A percentile compares a stretch with the other conserved stretches of the same genome.
phyloP scores from a whole-genome alignment of 30 jellyfish, hydroid and myxozoan species.

The Catostylus mosaicus region DNA sequence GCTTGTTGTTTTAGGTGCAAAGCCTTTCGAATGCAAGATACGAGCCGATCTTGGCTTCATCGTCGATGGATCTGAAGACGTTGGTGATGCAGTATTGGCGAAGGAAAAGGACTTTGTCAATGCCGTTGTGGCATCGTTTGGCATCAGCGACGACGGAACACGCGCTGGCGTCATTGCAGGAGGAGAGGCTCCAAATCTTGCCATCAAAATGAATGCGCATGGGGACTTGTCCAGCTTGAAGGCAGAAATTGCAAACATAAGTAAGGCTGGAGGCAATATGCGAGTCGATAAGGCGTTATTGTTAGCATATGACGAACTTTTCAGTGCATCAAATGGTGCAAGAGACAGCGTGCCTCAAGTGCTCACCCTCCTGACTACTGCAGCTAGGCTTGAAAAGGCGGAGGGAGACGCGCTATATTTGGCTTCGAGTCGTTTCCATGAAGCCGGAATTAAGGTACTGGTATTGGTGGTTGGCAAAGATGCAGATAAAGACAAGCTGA shows the following conservation, averaged over 20 bases:
- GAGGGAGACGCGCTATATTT: conserved; percentile 20
- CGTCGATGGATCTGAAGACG: conserved; percentile 11
- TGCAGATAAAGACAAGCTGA: conserved; percentile 6
- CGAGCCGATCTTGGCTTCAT: conserved; percentile 37
- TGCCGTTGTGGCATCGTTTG: conserved; percentile 15
- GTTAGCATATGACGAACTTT: conserved; percentile 28
- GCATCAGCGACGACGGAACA: conserved; percentile 1
- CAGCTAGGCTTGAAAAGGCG: conserved; percentile 2
- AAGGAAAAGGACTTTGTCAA: conserved; percentile 33
- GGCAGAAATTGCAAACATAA: conserved; percentile 21
- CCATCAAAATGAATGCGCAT: conserved; percentile 25
- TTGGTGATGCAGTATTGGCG: neutral
- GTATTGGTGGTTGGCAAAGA: conserved; percentile 44
- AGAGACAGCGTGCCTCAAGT: conserved; percentile 47
- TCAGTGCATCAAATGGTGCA: conserved; percentile 49
- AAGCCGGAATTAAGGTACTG: conserved; percentile 46
- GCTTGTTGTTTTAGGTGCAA: conserved; percentile 16
- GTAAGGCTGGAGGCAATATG: conserved; percentile 5
- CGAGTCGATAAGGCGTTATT: conserved; percentile 38
- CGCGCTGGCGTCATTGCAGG: conserved; percentile 49
- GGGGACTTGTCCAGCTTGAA: conserved; percentile 14
- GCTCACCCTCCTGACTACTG: conserved; percentile 58
- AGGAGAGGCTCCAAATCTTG: conserved; percentile 1
- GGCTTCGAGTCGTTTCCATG: conserved; percentile 23
- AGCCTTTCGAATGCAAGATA: conserved; percentile 18